These are phyloP conservation scores for Chrosomus eos DNA, from an alignment of 2,797 vertebrate species.

Conservation along the genomic window DNA sequence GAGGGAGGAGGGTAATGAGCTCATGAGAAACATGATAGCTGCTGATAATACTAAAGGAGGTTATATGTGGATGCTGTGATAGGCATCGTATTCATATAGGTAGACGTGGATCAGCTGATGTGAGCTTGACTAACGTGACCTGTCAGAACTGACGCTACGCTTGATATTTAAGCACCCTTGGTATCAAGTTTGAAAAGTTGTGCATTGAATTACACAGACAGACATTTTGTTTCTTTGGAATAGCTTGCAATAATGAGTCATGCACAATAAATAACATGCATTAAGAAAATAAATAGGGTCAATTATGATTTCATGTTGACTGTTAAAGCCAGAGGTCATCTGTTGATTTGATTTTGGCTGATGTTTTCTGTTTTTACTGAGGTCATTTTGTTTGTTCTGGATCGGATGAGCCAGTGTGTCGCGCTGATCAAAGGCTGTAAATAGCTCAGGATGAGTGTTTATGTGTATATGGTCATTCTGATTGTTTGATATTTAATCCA, in stretches of 20 bases:
- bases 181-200: not conserved
- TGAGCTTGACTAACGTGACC: too few relatives aligned
- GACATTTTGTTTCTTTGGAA: not conserved
- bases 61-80: too few relatives aligned
- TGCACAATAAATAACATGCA: not conserved
- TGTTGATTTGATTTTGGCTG: slow-evolving; percentile 61
- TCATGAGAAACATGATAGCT: too few relatives aligned
- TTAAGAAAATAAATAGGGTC: not conserved
- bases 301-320: slow-evolving; percentile 9
- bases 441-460: slow-evolving; percentile 36
- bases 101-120: too few relatives aligned
- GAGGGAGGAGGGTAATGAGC: too few relatives aligned
- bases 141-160: too few relatives aligned
- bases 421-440: slow-evolving; percentile 54
- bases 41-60: too few relatives aligned
- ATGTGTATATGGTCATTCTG: slow-evolving; percentile 6
- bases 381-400: slow-evolving; percentile 39
- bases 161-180: not conserved
- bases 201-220: slow-evolving; percentile 15
- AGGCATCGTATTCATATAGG: too few relatives aligned
- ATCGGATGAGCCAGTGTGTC: slow-evolving; percentile 34
- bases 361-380: slow-evolving; percentile 40
- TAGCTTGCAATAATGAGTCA: not conserved
- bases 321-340: slow-evolving; percentile 43
- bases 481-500: slow-evolving; percentile 33